Evolutionary conservation across 2,797 vertebrate species (phyloP).

Genomic region (Anableps anableps): DNA sequence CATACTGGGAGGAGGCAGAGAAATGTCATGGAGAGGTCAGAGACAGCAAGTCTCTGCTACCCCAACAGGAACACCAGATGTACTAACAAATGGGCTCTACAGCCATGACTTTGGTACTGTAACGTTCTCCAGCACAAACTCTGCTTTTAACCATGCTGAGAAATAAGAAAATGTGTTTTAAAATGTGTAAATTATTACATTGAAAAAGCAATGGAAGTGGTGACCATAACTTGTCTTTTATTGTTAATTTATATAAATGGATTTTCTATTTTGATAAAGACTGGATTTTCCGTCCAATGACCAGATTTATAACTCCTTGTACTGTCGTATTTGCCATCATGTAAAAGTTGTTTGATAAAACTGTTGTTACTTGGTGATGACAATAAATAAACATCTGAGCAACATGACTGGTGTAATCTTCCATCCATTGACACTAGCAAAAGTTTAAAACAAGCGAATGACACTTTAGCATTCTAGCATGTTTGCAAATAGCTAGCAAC

Average conservation of each 20-base stretch:
- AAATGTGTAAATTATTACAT: slow-evolving; percentile 84
- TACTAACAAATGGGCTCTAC: slow-evolving; percentile 35
- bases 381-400: slow-evolving; percentile 84
- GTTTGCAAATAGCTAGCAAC: neutral
- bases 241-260: slow-evolving; percentile 86
- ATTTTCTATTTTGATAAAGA: too few relatives aligned
- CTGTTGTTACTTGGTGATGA: slow-evolving; percentile 80
- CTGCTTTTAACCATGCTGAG: slow-evolving; percentile 58
- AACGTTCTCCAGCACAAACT: slow-evolving; percentile 65
- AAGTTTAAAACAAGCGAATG: neutral
- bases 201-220: slow-evolving; percentile 76
- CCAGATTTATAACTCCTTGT: slow-evolving; percentile 85
- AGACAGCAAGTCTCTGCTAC: slow-evolving; percentile 12
- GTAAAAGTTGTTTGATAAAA: slow-evolving; percentile 73
- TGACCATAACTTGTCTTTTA: slow-evolving; percentile 71
- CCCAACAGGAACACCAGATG: slow-evolving; percentile 19
- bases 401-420: slow-evolving; percentile 40
- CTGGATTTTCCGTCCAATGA: slow-evolving; percentile 88
- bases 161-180: slow-evolving; percentile 66
- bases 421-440: neutral
- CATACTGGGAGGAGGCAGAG: slow-evolving; percentile 37
- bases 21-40: slow-evolving; percentile 37
- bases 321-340: slow-evolving; percentile 78
- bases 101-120: slow-evolving; percentile 56
- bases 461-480: too few relatives aligned